Evolutionary conservation across 2,797 vertebrate genomes (phyloP).

Genomic region (Oryzias sinensis): DNA sequence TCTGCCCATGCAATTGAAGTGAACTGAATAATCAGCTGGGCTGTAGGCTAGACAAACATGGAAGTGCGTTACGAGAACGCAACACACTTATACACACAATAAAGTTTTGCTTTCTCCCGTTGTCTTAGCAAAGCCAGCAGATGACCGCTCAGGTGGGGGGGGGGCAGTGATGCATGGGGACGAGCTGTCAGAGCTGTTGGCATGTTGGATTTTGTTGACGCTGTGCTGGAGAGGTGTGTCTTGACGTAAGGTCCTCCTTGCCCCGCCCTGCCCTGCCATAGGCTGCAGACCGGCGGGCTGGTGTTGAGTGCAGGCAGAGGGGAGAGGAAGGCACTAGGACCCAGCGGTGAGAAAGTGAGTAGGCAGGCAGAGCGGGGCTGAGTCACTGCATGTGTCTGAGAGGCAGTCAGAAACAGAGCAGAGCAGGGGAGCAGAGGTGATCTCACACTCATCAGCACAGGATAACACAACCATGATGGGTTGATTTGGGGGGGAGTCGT

Average conservation of each 20-base stretch:
- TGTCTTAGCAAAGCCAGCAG: too few relatives aligned
- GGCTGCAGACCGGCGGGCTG: conserved; percentile 40
- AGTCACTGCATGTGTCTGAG: conserved; percentile 83
- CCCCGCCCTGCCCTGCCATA: conserved; percentile 25
- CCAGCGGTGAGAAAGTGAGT: conserved; percentile 54
- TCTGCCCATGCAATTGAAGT: too few relatives aligned
- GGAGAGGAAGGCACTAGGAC: conserved; percentile 74
- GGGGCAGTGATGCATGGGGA: background rate
- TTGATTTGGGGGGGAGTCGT: conserved; percentile 73
- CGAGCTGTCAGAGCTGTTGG: conserved; percentile 3
- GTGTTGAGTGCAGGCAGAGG: conserved; percentile 6
- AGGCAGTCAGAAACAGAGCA: conserved; percentile 69
- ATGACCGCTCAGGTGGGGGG: too few relatives aligned
- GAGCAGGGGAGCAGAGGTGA: conserved; percentile 77
- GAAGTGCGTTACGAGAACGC: too few relatives aligned
- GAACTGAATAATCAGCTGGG: too few relatives aligned
- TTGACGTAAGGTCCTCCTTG: conserved; percentile 15
- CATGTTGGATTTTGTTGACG: conserved; percentile 26
- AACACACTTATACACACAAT: too few relatives aligned
- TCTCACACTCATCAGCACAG: conserved; percentile 79
- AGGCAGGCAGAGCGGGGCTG: conserved; percentile 77
- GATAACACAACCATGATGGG: conserved; percentile 84
- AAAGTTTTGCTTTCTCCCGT: too few relatives aligned
- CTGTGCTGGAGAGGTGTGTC: conserved; percentile 44
- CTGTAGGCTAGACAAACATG: too few relatives aligned